phyloP scores from a whole-genome alignment of 35 echinoderm and acorn worm species.

The Apostichopus parvimensis region DNA sequence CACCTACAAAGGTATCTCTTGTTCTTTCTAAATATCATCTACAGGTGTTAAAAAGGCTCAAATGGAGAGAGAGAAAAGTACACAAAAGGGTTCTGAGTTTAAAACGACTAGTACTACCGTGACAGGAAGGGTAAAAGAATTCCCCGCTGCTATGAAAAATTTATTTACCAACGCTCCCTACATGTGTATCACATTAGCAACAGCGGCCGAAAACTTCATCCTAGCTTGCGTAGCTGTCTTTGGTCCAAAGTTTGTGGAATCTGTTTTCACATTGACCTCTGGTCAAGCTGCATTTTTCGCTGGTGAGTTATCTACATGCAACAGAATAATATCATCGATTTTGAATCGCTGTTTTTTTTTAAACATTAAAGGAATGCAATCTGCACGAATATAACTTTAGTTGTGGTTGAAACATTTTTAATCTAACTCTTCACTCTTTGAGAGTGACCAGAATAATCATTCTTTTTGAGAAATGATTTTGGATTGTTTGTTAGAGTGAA shows the following conservation, averaged over 20 bases:
- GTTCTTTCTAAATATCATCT: background rate
- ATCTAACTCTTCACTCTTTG: too few species aligned
- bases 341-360: too few species aligned
- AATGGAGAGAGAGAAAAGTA: background rate
- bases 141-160: constrained; percentile 63
- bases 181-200: constrained; percentile 68
- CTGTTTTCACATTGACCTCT: constrained; percentile 69
- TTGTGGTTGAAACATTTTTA: too few species aligned
- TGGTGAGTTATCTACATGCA: constrained; percentile 23
- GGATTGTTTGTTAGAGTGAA: too few species aligned
- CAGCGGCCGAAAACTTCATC: constrained; percentile 66
- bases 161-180: constrained; percentile 72
- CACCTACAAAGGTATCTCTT: too few species aligned
- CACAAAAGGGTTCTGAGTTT: constrained; percentile 53
- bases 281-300: constrained; percentile 69
- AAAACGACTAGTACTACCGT: background rate
- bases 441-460: too few species aligned
- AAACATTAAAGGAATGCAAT: too few species aligned
- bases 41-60: constrained; percentile 41
- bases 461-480: too few species aligned
- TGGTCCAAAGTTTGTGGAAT: constrained; percentile 86
- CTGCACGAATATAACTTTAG: too few species aligned
- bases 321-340: too few species aligned
- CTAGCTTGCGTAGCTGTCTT: constrained; percentile 75
- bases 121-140: constrained; percentile 55